Percentiles rank a stretch among this genome's conserved stretches.
Conservation (phyloP, 2,113 vertebrate species). For the Indri indri region DNA sequence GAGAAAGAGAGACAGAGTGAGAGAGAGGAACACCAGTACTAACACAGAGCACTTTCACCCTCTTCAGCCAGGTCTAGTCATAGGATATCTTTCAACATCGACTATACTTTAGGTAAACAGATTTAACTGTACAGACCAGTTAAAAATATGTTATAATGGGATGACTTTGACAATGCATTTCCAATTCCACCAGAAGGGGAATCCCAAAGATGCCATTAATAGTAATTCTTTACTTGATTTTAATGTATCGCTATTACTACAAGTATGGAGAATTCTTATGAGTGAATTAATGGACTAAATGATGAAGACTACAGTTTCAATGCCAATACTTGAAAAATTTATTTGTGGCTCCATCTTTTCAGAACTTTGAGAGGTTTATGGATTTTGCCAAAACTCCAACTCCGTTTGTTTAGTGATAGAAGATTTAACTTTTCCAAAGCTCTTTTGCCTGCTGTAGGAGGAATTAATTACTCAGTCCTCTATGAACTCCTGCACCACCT, state of each 20-base stretch:
- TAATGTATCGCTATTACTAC: not conserved
- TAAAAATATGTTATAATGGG: not conserved
- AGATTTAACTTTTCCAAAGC: not conserved
- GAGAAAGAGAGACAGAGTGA: not conserved
- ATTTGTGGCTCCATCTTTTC: not conserved
- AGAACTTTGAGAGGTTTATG: not conserved
- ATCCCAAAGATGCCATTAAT: slow-evolving; percentile 42
- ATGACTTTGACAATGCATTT: accelerated
- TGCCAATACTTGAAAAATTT: not conserved
- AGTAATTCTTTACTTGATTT: not conserved
- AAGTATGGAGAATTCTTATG: not conserved
- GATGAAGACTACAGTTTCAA: not conserved
- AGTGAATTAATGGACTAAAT: not conserved
- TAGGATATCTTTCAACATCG: slow-evolving; percentile 20
- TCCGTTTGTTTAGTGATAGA: not conserved
- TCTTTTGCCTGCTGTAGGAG: not conserved
- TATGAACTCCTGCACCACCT: not conserved
- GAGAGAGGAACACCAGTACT: not conserved
- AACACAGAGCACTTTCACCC: not conserved
- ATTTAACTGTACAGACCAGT: not conserved
- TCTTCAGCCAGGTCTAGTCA: not conserved
- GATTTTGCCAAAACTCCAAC: not conserved
- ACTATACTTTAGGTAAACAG: not conserved
- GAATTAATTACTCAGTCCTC: not conserved
- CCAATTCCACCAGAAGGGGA: not conserved